These are phyloP conservation scores for Leucopsar rothschildi DNA, from an alignment of 2,113 vertebrate species.

Conservation along the genomic window DNA sequence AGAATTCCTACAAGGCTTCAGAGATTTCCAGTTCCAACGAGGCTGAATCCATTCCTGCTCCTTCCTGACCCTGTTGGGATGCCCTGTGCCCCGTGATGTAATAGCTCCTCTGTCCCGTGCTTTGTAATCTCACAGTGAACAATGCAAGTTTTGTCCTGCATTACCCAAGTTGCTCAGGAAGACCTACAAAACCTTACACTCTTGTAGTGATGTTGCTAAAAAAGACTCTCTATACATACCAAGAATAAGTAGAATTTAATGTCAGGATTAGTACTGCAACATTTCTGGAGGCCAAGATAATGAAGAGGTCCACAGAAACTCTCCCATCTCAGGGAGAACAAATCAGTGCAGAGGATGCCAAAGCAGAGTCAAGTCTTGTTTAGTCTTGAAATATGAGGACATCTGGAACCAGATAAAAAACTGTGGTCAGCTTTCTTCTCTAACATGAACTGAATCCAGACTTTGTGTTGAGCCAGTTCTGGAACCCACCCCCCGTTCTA, in stretches of 20 bases:
- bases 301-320: not conserved
- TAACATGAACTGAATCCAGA: not conserved
- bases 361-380: not conserved
- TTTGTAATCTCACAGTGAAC: not conserved
- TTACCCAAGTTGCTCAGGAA: not conserved
- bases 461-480: not conserved
- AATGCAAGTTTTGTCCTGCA: not conserved
- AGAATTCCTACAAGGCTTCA: not conserved
- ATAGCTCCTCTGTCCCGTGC: not conserved
- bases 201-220: not conserved
- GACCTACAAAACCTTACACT: not conserved
- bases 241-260: not conserved
- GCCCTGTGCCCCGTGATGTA: not conserved
- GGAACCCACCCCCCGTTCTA: not conserved
- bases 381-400: not conserved
- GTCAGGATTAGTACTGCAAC: not conserved
- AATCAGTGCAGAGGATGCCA: not conserved
- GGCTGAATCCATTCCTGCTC: not conserved
- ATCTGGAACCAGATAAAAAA: slow-evolving; percentile 13
- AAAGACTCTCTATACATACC: not conserved
- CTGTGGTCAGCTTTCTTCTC: not conserved
- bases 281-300: not conserved
- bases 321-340: not conserved
- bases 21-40: not conserved
- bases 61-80: not conserved